Evolutionary conservation across 2,797 vertebrate species (phyloP).

Genomic region (Anas georgica): DNA sequence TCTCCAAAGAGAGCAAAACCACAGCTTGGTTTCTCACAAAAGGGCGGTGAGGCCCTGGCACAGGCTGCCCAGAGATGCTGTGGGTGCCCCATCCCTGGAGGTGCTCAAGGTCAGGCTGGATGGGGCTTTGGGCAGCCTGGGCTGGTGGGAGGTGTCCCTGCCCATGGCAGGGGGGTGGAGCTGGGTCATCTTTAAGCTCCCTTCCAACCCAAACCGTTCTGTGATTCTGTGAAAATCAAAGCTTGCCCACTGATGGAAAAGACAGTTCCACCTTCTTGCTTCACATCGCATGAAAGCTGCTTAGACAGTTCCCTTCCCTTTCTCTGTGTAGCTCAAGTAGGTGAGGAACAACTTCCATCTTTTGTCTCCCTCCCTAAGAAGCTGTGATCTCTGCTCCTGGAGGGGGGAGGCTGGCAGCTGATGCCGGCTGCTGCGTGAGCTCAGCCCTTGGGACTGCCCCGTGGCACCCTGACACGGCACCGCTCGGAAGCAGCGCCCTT

Average conservation of each 20-base stretch:
- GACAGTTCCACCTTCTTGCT: neutral
- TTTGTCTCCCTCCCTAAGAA: neutral
- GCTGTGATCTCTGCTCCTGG: neutral
- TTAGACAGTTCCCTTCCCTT: neutral
- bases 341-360: neutral
- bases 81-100: no score
- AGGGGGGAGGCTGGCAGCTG: neutral
- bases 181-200: no score
- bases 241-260: neutral
- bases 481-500: neutral
- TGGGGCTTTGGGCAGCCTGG: no score
- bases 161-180: no score
- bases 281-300: neutral
- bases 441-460: neutral
- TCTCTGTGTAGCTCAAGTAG: neutral
- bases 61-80: no score
- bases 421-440: neutral
- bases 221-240: neutral
- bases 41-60: no score
- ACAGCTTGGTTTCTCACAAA: no score
- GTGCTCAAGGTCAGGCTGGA: no score
- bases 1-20: no score
- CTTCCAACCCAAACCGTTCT: no score
- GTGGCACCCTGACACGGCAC: neutral
- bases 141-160: no score